Percentiles rank a stretch among this genome's conserved stretches.
Conservation (phyloP, 2,888 invertebrate species). For the Geophilus truncorum region DNA sequence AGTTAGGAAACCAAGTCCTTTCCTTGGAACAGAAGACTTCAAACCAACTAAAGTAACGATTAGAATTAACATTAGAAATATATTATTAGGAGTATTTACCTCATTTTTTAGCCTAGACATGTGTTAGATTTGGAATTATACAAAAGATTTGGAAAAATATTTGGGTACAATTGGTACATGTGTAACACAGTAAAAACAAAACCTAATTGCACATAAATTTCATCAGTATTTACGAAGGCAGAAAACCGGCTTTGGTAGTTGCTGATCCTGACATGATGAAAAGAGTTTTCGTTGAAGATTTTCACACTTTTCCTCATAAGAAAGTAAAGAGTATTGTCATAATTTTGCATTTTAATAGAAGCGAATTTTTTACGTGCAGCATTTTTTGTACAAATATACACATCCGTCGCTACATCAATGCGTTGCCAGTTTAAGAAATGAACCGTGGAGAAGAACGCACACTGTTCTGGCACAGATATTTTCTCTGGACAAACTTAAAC, state of each 20-base stretch:
- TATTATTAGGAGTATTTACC: not conserved
- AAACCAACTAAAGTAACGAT: not conserved
- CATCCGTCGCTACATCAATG: not conserved
- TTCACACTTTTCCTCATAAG: not conserved
- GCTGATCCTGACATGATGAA: not conserved
- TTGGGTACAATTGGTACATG: not conserved
- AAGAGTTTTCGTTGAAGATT: constrained; percentile 1
- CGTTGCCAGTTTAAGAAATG: not conserved
- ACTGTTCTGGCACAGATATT: not conserved
- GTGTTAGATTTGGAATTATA: not conserved
- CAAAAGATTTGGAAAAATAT: not conserved
- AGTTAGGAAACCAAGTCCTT: not conserved
- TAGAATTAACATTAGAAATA: not conserved
- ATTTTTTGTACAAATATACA: not conserved
- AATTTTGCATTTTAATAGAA: not conserved
- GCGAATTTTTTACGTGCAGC: not conserved
- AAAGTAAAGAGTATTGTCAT: not conserved
- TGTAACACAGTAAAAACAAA: too few relatives aligned
- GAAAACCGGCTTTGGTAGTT: not conserved
- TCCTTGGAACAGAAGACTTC: not conserved
- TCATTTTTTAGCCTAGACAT: not conserved
- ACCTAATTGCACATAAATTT: not conserved
- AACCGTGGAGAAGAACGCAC: not conserved
- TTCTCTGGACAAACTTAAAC: not conserved
- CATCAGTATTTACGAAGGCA: not conserved